Evolutionary conservation across 2,888 invertebrate species (phyloP), one percentile per base, ranked within the genome.

Genomic region (Dusona sp.): DNA sequence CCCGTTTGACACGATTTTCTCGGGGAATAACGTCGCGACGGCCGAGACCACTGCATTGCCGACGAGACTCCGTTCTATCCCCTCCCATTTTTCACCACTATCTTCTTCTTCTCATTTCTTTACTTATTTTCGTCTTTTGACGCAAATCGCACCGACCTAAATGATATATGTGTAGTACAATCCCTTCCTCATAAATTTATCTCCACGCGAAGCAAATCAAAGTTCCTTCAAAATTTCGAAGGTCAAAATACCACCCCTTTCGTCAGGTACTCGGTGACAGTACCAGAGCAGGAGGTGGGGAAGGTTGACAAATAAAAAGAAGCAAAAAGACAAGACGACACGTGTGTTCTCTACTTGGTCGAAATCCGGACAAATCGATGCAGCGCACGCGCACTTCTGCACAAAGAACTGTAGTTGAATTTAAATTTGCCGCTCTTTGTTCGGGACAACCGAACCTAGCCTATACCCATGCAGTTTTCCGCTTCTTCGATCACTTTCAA

Each of bases 21-120:
- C 67, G 42, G 67, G 67, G 87, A 75, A 79, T 68, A 84, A 85
- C 72, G 79, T 74, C 70, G 83, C 85, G 87, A 86, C 86, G 65
- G 79, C 70, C 65, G 83, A 82, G 87, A 86, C 87, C 88, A 89
- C 89, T 89, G 89, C 89, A 88, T 89, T 89, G 89, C 88, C 88
- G 89, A 89, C 88, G 77, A 67, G 75, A 36, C 70, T 80, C 84
- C 64, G 48, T 65, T 72, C 77, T 64, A 67, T 45, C 86, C 84
- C 70, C 82, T 25, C 74, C 54, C 38, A 9, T 38, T 38, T 77
- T 45, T 33, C 33, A 45, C 36, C 57, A 16, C 38, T 25, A 7
- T 57, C n/a, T 13, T 38, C n/a, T 13, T 38, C 38, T 64, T n/a
- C 42, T 19, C n/a, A 25, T 61, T 45, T 42, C 61, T 64, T 7